A percentile compares a stretch with the other conserved stretches of the same genome.
phyloP scores from a whole-genome alignment of 1,140 invertebrate species.

The Sarcophaga peregrina region DNA sequence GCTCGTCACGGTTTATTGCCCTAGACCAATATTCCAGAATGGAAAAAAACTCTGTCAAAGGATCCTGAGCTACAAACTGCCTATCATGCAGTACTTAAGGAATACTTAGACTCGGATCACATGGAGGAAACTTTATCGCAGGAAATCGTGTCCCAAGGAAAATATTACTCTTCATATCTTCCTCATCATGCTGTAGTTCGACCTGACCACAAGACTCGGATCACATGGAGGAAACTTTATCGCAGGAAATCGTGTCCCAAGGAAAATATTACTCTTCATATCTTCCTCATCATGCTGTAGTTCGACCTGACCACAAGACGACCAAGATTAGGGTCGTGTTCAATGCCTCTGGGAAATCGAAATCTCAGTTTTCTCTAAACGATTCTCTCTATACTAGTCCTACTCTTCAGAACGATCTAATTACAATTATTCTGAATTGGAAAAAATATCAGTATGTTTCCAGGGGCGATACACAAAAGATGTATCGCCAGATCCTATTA shows the following conservation, averaged over 20 bases:
- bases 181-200: too few species aligned
- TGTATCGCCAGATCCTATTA: slow-evolving; percentile 16
- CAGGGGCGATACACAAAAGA: slow-evolving; percentile 24
- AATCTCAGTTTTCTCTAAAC: slow-evolving; percentile 13
- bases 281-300: slow-evolving; percentile 25
- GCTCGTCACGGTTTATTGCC: background rate
- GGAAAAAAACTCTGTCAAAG: background rate
- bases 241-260: too few species aligned
- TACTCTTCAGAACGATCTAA: background rate
- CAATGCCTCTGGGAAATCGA: background rate
- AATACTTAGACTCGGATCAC: too few species aligned
- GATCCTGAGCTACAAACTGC: background rate
- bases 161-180: too few species aligned
- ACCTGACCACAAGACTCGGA: too few species aligned
- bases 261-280: slow-evolving; percentile 32
- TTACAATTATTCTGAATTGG: slow-evolving; percentile 33
- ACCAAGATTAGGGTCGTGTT: slow-evolving; percentile 4
- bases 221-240: too few species aligned
- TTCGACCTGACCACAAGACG: background rate
- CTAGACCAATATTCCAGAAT: slow-evolving; percentile 8
- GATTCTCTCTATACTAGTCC: slow-evolving; percentile 22
- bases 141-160: too few species aligned
- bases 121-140: too few species aligned
- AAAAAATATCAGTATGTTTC: slow-evolving; percentile 26
- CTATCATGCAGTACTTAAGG: background rate